phyloP scores from a whole-genome alignment of 2,797 vertebrate species.

The Lithobates sylvaticus region DNA sequence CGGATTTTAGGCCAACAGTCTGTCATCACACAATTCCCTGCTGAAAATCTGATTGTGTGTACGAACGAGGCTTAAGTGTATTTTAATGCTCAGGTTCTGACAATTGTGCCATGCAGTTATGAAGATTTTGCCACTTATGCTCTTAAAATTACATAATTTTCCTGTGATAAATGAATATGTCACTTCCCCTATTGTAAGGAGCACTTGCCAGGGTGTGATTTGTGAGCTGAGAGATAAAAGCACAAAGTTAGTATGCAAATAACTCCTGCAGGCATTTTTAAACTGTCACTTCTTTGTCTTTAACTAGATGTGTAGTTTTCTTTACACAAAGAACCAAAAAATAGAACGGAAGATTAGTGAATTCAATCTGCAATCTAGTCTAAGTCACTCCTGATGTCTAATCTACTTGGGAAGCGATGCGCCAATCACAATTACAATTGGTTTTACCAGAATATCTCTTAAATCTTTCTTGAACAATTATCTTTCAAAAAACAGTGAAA shows the following conservation, averaged over 20 bases:
- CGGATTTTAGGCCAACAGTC: too few relatives aligned
- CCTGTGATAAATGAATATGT: not conserved
- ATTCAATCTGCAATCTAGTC: conserved; percentile 44
- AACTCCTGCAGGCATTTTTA: conserved; percentile 10
- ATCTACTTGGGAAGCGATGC: conserved; percentile 37
- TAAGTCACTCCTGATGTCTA: conserved; percentile 29
- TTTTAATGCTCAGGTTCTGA: not conserved
- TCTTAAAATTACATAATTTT: not conserved
- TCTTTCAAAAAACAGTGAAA: not conserved
- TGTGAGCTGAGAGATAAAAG: conserved; percentile 27
- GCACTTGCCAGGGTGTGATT: not conserved
- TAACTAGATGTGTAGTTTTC: conserved; percentile 8
- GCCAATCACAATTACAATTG: conserved; percentile 27
- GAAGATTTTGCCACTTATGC: not conserved
- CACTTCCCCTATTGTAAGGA: not conserved
- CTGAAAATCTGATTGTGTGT: too few relatives aligned
- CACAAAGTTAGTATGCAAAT: conserved; percentile 22
- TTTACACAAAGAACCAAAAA: not conserved
- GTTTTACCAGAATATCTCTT: conserved; percentile 21
- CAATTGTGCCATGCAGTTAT: not conserved
- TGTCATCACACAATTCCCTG: too few relatives aligned
- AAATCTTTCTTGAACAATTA: conserved; percentile 27
- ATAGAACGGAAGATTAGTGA: conserved; percentile 43
- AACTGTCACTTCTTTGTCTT: conserved; percentile 17
- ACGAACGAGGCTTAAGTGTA: not conserved